phyloP scores from a whole-genome alignment of 2,888 invertebrate genomes.

The Choreutis nemorana region DNA sequence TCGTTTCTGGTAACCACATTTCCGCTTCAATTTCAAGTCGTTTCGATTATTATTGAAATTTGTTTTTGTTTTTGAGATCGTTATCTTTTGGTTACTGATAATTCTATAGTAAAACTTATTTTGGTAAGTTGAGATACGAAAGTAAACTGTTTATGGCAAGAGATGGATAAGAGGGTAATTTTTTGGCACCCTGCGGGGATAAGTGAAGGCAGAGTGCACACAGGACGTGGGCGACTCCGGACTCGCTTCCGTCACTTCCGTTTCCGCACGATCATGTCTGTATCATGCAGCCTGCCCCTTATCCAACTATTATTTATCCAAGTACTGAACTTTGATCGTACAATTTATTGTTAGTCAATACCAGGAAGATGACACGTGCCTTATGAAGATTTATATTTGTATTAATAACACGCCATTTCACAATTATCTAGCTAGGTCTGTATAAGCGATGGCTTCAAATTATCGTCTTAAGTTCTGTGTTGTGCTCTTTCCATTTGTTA shows the following conservation, averaged over 20 bases:
- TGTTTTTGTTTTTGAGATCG: constrained; percentile 28
- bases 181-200: constrained; percentile 47
- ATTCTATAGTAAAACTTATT: constrained; percentile 2
- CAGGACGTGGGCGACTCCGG: constrained; percentile 56
- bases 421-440: too few relatives aligned
- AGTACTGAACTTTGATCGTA: constrained; percentile 44
- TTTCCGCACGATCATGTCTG: constrained; percentile 43
- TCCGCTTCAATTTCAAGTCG: constrained; percentile 39
- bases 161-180: constrained; percentile 19
- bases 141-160: background rate
- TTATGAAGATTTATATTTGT: too few relatives aligned
- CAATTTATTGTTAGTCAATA: constrained; percentile 62
- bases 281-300: constrained; percentile 25
- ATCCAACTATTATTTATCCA: constrained; percentile 40
- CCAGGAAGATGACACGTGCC: constrained; percentile 59
- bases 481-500: too few relatives aligned
- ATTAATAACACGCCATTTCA: background rate
- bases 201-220: constrained; percentile 52
- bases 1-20: constrained; percentile 36
- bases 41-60: constrained; percentile 30
- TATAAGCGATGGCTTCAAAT: too few relatives aligned
- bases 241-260: constrained; percentile 49
- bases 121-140: too few relatives aligned
- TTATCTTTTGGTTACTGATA: constrained; percentile 24
- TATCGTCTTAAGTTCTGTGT: too few relatives aligned